phyloP scores from a whole-genome alignment of 2,113 vertebrate genomes.

The Crotalus horridus region DNA sequence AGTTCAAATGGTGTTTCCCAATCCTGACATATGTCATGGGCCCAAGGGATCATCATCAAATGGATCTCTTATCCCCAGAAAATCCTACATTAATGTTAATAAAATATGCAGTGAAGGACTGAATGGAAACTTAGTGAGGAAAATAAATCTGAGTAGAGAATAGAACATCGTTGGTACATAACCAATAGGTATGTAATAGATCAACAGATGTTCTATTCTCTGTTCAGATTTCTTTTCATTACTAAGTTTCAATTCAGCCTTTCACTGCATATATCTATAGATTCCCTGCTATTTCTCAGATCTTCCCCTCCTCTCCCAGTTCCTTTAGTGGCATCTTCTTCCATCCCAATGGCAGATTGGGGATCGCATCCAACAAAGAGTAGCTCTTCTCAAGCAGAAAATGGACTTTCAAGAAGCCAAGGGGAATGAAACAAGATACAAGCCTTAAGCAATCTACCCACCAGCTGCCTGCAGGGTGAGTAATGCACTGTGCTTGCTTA shows the following conservation, averaged over 20 bases:
- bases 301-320: neutral
- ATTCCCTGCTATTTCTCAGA: neutral
- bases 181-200: neutral
- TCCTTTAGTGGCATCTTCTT: slow-evolving; percentile 18
- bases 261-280: slow-evolving; percentile 11
- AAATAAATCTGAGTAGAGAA: slow-evolving; percentile 22
- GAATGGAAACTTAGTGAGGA: slow-evolving; percentile 23
- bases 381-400: slow-evolving; percentile 63
- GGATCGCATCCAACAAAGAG: slow-evolving; percentile 51
- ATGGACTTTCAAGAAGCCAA: slow-evolving; percentile 58
- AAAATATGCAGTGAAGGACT: neutral
- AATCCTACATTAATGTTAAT: neutral
- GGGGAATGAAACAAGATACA: slow-evolving; percentile 41
- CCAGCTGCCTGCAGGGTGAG: slow-evolving; percentile 67
- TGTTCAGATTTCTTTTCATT: neutral
- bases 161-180: slow-evolving; percentile 45
- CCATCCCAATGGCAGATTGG: slow-evolving; percentile 20
- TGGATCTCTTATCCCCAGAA: neutral
- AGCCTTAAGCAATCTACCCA: slow-evolving; percentile 59
- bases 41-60: neutral
- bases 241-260: slow-evolving; percentile 21
- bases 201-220: slow-evolving; percentile 52
- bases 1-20: neutral
- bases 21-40: neutral
- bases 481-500: slow-evolving; percentile 53